phyloP scores from a whole-genome alignment of 2,113 vertebrate genomes.

The Carollia perspicillata region DNA sequence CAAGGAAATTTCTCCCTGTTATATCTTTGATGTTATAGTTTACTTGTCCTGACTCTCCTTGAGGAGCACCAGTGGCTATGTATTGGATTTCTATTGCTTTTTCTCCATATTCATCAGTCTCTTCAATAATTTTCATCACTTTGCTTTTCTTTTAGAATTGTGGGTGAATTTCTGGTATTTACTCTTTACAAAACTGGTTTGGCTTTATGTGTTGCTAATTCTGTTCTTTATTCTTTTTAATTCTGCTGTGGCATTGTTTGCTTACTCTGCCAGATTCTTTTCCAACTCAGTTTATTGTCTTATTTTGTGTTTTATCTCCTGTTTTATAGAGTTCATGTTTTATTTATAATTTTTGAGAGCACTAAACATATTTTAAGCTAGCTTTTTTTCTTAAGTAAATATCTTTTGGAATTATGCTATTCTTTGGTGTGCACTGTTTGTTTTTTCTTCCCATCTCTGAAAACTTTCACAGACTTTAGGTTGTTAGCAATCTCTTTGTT shows the following conservation, averaged over 20 bases:
- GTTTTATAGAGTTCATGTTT: not conserved
- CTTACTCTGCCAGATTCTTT: not conserved
- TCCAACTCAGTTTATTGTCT: not conserved
- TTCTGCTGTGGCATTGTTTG: not conserved
- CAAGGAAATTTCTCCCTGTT: not conserved
- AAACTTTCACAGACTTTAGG: not conserved
- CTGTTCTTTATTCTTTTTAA: not conserved
- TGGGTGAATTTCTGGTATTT: not conserved
- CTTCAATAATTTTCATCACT: not conserved
- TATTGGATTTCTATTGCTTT: not conserved
- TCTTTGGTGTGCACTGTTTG: not conserved
- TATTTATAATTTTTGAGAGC: not conserved
- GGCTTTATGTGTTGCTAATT: not conserved
- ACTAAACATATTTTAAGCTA: not conserved
- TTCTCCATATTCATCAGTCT: not conserved
- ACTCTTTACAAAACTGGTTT: not conserved
- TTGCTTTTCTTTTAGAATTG: not conserved
- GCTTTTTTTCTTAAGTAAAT: not conserved
- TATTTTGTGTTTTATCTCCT: not conserved
- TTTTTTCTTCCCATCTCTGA: not conserved
- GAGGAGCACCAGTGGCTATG: not conserved
- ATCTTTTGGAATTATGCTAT: not conserved
- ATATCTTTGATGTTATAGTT: not conserved
- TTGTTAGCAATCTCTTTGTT: not conserved
- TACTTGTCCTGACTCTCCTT: not conserved